Evolutionary conservation across 2,113 vertebrate species (phyloP), one percentile per base, ranked within the genome.

Genomic region (Peucedramus taeniatus): DNA sequence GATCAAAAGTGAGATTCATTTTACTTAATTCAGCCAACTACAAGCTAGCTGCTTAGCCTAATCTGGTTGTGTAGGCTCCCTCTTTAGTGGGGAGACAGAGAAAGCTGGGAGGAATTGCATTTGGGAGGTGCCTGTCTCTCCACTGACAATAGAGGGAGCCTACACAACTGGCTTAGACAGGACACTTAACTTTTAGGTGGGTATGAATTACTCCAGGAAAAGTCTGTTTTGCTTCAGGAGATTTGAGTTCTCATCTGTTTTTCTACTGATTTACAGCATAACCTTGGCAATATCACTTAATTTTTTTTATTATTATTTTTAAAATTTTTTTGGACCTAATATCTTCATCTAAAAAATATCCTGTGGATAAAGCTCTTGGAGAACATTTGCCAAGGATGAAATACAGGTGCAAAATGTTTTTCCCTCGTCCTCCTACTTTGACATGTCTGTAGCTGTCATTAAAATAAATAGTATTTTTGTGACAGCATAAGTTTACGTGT

Each of bases 121-220:
- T 83, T 33, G 72, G 86, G 86, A 89, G 68, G 51, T 90, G 89
- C 72, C 80, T 51, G 39, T 54, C 89, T 81, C 76, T 77, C 95
- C 93, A 90, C 68, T 75, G 89, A 75, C 95, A 94, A 94, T 33
- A 95, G 95, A 92, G 96, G 94, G 96, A 97, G 94, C 91, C 89
- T 93, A 66, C 79, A 81, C 64, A 54, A 63, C 68, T 57, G 92
- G 76, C 60, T 92, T 39, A 66, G 40, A 6, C 20, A 57, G 83
- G 79, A 77, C 47, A 39, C 83, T 51, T 61, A 33, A 87, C 76
- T 93, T 94, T n/a, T 56, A 71, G 68, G 65, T 57, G 76, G 79
- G 42, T 40, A 21, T 51, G 33, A 83, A n/a, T 70, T 90, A 50
- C 39, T 70, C 30, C 50, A 56, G 33, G 64, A 66, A 63, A 71